phyloP scores from a whole-genome alignment of 2,797 vertebrate species.

The Manis crassicaudata region DNA sequence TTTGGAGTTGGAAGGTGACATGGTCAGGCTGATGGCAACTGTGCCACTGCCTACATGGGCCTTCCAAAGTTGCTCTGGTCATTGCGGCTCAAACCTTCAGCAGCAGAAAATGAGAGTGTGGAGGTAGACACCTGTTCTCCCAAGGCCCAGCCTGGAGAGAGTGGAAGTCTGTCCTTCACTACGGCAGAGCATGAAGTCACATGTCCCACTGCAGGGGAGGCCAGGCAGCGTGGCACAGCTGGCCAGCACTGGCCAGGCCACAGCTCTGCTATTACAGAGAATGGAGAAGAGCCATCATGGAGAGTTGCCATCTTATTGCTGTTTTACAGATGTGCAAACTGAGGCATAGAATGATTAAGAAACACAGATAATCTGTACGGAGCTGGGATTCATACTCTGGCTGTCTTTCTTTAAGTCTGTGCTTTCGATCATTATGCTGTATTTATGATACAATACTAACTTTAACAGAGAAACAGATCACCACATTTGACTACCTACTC shows the following conservation, averaged over 20 bases:
- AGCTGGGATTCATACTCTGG: no score
- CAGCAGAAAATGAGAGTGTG: neutral
- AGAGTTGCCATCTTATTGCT: neutral
- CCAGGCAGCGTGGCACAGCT: neutral
- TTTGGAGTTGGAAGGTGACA: neutral
- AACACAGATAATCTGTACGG: neutral
- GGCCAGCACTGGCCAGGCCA: fast-evolving
- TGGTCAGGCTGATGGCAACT: neutral
- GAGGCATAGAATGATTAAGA: neutral
- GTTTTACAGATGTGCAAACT: neutral
- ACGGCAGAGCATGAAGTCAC: neutral
- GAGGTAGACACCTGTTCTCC: neutral
- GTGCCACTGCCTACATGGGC: neutral
- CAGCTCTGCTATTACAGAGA: neutral
- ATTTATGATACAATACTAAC: neutral
- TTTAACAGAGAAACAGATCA: neutral
- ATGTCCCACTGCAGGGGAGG: fast-evolving
- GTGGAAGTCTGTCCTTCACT: no score
- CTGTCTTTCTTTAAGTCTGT: neutral
- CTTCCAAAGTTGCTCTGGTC: neutral
- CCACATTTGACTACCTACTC: neutral
- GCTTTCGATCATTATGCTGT: neutral
- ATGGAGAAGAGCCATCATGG: neutral
- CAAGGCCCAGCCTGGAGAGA: neutral
- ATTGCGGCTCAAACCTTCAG: neutral